These are phyloP conservation scores for Pteria penguin DNA, from an alignment of 2,888 invertebrate genomes.

Conservation along the genomic window DNA sequence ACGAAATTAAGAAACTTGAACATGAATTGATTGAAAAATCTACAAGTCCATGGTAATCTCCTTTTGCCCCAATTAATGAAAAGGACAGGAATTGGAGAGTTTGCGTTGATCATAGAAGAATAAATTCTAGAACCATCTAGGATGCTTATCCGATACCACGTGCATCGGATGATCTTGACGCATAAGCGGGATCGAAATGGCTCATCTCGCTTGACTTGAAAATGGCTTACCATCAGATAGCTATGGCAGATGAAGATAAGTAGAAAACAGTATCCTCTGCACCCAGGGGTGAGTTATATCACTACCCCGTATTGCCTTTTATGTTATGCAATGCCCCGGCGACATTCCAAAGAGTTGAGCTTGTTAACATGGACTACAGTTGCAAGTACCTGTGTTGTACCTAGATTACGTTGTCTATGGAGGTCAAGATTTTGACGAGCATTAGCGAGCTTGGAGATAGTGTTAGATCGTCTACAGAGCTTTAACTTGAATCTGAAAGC, in stretches of 20 bases:
- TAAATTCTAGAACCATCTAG: constrained; percentile 17
- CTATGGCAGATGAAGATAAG: too few relatives aligned
- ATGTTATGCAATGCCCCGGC: too few relatives aligned
- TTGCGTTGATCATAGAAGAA: constrained; percentile 23
- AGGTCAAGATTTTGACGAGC: constrained; percentile 39
- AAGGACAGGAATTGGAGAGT: constrained; percentile 25
- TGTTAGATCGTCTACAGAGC: constrained; percentile 40
- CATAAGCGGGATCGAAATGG: constrained; percentile 21
- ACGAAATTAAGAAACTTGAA: constrained; percentile 21
- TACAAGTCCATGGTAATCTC: background rate
- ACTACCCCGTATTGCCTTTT: background rate
- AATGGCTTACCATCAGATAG: constrained; percentile 8
- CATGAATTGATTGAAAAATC: constrained; percentile 8
- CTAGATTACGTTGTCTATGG: constrained; percentile 50
- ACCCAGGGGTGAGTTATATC: constrained; percentile 15
- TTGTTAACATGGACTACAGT: constrained; percentile 34
- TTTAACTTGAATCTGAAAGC: too few relatives aligned
- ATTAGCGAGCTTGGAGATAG: constrained; percentile 36
- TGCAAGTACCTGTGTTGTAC: constrained; percentile 51
- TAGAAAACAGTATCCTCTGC: constrained; percentile 27
- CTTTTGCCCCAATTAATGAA: constrained; percentile 17
- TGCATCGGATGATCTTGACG: constrained; percentile 8
- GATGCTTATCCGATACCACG: constrained; percentile 23
- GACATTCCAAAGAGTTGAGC: constrained; percentile 14
- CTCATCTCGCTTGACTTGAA: constrained; percentile 27